Evolutionary conservation across 2,797 vertebrate genomes (phyloP).

Genomic region (Pseudochaenichthys georgianus): DNA sequence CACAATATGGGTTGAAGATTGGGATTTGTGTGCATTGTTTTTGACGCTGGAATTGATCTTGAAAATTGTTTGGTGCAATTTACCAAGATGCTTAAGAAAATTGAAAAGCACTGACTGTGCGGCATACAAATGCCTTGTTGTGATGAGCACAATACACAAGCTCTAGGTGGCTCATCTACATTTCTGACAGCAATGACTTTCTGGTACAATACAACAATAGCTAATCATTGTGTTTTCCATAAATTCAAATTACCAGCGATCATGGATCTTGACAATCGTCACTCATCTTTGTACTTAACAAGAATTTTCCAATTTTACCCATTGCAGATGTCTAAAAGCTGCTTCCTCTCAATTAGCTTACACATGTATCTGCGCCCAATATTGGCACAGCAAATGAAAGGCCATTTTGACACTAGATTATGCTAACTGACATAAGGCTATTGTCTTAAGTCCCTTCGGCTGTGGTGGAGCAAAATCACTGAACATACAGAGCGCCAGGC

Average conservation of each 20-base stretch:
- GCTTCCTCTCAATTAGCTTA: constrained; percentile 77
- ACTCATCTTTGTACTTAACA: constrained; percentile 60
- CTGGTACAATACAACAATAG: constrained; percentile 51
- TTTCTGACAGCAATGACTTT: constrained; percentile 65
- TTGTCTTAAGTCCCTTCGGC: constrained; percentile 78
- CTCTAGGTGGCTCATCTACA: constrained; percentile 61
- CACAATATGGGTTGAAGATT: constrained; percentile 85
- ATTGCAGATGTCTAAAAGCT: constrained; percentile 66
- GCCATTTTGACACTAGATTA: constrained; percentile 79
- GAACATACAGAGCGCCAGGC: constrained; percentile 71
- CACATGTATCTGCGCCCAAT: constrained; percentile 73
- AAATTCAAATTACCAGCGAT: constrained; percentile 62
- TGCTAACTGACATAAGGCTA: constrained; percentile 74
- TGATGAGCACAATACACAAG: constrained; percentile 50
- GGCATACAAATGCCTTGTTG: constrained; percentile 68
- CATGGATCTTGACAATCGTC: constrained; percentile 67
- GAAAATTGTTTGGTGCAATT: constrained; percentile 85
- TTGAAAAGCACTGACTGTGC: constrained; percentile 61
- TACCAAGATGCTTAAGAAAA: constrained; percentile 80
- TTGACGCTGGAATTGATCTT: constrained; percentile 84
- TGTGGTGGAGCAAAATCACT: constrained; percentile 72
- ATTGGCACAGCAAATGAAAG: constrained; percentile 74
- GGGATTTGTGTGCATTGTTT: constrained; percentile 83
- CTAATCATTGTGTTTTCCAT: constrained; percentile 46
- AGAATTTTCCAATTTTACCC: constrained; percentile 70